A percentile compares a stretch with the other conserved stretches of the same genome.
Evolutionary conservation across 2,113 vertebrate species (phyloP).

Genomic region (Heterochromis multidens): DNA sequence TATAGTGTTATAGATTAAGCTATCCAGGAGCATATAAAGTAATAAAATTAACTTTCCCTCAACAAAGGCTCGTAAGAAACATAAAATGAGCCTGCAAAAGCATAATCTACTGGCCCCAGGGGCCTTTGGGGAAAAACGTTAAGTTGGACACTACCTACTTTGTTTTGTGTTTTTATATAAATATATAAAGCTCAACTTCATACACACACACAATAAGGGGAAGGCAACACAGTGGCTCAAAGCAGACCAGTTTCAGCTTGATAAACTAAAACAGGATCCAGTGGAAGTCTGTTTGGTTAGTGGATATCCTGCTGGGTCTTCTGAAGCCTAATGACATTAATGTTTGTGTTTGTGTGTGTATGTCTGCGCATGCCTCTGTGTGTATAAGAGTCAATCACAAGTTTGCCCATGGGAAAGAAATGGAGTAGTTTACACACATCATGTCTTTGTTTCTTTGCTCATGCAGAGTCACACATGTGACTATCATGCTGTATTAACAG

Average conservation of each 20-base stretch:
- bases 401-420: not conserved
- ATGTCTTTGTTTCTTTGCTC: not conserved
- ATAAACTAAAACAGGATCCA: not conserved
- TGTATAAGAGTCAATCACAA: not conserved
- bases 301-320: slow-evolving; percentile 12
- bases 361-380: not conserved
- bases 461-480: not conserved
- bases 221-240: not conserved
- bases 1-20: no score
- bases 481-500: not conserved
- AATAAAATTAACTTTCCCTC: no score
- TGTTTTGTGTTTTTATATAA: not conserved
- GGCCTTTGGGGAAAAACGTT: not conserved
- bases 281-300: slow-evolving; percentile 17
- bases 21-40: no score
- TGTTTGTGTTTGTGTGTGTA: not conserved
- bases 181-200: not conserved
- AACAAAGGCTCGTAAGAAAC: no score
- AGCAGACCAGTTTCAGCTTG: not conserved
- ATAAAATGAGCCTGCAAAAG: no score
- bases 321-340: slow-evolving; percentile 1
- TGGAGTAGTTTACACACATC: not conserved
- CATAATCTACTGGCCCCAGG: no score
- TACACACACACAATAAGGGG: not conserved
- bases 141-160: not conserved